These are phyloP conservation scores for Tringa solitaria DNA, from an alignment of 2,113 vertebrate species.

Conservation along the genomic window DNA sequence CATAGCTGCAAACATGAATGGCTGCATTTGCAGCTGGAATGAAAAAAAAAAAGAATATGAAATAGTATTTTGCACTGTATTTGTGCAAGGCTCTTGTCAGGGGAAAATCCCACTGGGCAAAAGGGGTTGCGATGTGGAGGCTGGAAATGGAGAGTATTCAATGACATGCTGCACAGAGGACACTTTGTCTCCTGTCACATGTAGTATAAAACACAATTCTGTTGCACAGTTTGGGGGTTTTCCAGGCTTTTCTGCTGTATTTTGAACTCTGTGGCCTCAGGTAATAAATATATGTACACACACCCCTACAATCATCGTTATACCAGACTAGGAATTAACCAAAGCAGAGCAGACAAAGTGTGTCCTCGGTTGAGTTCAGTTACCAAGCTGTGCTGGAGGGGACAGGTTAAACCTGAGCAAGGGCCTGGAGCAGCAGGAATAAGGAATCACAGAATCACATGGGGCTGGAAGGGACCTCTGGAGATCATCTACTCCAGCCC, in stretches of 20 bases:
- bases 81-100: not conserved
- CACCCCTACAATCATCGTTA: accelerated
- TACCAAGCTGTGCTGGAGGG: not conserved
- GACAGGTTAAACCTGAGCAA: not conserved
- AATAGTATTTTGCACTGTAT: not conserved
- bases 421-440: not conserved
- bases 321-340: not conserved
- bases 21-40: not conserved
- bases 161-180: not conserved
- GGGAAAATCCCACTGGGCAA: not conserved
- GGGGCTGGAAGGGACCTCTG: too few relatives aligned
- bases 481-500: too few relatives aligned
- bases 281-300: not conserved
- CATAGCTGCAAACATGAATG: not conserved
- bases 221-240: not conserved
- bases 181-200: not conserved
- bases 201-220: not conserved
- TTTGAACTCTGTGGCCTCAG: not conserved
- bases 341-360: not conserved
- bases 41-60: not conserved
- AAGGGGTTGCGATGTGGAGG: not conserved
- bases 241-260: not conserved
- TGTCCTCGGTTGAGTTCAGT: not conserved
- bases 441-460: too few relatives aligned
- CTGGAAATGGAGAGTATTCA: not conserved